Percentiles rank a stretch among this genome's conserved stretches.
phyloP scores from a whole-genome alignment of 2,797 vertebrate species.

The Pangasius mekongensis region DNA sequence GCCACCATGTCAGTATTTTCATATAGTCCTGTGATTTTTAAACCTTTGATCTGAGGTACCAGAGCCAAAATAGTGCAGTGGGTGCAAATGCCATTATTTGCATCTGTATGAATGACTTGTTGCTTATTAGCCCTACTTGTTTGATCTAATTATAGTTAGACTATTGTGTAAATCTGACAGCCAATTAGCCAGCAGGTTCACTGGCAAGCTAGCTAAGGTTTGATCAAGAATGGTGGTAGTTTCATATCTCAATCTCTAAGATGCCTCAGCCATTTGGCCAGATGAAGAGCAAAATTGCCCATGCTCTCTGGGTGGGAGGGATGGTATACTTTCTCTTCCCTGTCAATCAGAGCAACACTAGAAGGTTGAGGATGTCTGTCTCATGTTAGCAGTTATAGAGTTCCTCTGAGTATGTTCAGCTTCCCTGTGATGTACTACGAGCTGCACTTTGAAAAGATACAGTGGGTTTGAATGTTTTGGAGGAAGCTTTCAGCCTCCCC shows the following conservation, averaged over 20 bases:
- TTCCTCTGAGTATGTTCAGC: background rate
- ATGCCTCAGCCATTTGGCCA: too few species aligned
- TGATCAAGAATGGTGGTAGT: background rate
- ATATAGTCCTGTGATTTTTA: background rate
- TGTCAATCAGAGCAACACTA: background rate
- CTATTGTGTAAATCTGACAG: background rate
- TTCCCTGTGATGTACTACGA: background rate
- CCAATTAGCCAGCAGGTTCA: background rate
- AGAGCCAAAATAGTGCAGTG: background rate
- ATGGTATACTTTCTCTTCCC: background rate
- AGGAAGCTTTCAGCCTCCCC: background rate
- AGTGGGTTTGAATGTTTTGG: background rate
- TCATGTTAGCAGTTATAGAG: background rate
- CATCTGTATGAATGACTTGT: background rate
- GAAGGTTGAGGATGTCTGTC: background rate
- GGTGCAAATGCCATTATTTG: background rate
- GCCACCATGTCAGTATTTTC: background rate
- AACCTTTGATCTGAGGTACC: background rate
- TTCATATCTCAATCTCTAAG: background rate
- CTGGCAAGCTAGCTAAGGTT: background rate
- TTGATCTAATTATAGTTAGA: background rate
- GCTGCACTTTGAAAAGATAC: background rate
- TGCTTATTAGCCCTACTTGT: background rate
- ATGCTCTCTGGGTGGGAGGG: background rate
- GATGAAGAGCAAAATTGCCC: background rate